Evolutionary conservation across 2,113 vertebrate species (phyloP).

Genomic region (Microcebus tavaratra): DNA sequence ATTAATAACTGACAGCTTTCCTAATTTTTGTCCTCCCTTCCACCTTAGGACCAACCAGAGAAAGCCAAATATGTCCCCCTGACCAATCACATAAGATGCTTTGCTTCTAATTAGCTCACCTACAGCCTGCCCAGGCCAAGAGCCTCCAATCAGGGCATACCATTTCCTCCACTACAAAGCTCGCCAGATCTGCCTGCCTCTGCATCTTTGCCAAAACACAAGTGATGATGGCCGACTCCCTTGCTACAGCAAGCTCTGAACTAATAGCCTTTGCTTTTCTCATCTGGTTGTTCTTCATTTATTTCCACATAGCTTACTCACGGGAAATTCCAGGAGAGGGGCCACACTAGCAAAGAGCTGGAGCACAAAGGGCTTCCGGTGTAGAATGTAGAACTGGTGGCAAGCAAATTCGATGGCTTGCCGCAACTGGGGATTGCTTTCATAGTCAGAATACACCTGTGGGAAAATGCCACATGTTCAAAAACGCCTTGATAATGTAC

Average conservation of each 20-base stretch:
- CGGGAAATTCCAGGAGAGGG: slow-evolving; percentile 96
- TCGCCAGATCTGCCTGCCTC: not conserved
- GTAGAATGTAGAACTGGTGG: slow-evolving; percentile 97
- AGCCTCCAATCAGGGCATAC: not conserved
- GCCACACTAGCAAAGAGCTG: slow-evolving; percentile 98
- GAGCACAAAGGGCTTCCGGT: slow-evolving; percentile 96
- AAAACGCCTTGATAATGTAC: not conserved
- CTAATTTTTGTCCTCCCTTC: not conserved
- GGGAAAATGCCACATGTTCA: not conserved
- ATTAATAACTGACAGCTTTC: not conserved
- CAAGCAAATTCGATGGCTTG: slow-evolving; percentile 97
- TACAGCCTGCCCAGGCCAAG: not conserved
- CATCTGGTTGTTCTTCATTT: not conserved
- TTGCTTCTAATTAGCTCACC: too few relatives aligned
- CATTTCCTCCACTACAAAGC: not conserved
- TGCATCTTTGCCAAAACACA: not conserved
- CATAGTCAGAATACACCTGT: slow-evolving; percentile 97
- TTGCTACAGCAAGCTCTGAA: not conserved
- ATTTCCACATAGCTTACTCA: slow-evolving; percentile 82
- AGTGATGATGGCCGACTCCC: not conserved
- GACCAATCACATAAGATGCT: not conserved
- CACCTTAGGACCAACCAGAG: not conserved
- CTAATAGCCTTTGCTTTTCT: not conserved
- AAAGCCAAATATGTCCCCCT: not conserved
- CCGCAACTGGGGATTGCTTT: slow-evolving; percentile 95